Conservation (phyloP, 2,113 vertebrate species). For the Aspidoscelis tigris region DNA sequence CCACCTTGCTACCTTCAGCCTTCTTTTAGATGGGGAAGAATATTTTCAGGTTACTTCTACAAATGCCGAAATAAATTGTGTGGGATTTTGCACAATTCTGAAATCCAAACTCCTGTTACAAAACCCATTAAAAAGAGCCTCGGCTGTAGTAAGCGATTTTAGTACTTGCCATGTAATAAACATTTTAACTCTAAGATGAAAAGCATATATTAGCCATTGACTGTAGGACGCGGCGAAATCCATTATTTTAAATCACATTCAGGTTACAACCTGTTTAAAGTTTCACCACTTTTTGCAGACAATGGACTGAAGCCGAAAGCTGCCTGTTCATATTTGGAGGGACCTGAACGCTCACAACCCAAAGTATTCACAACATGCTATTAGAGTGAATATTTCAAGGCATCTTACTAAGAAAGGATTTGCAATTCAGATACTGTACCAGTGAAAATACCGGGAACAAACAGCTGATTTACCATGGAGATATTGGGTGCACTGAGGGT, state of each 20-base stretch:
- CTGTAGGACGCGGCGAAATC: constrained; percentile 18
- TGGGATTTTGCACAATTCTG: constrained; percentile 7
- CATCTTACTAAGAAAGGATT: no score
- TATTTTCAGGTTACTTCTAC: constrained; percentile 12
- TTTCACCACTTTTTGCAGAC: constrained; percentile 3
- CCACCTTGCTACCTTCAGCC: background rate
- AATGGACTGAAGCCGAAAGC: background rate
- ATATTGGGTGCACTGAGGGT: background rate
- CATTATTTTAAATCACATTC: constrained; percentile 24
- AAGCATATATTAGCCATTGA: constrained; percentile 43
- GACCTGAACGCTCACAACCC: background rate
- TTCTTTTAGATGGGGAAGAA: constrained; percentile 1
- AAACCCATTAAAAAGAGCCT: constrained; percentile 38
- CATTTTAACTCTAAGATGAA: constrained; percentile 40
- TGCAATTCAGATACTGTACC: no score
- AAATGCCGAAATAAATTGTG: constrained; percentile 32
- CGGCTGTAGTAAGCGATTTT: constrained; percentile 13
- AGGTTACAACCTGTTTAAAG: constrained; percentile 37
- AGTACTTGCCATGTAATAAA: constrained; percentile 46
- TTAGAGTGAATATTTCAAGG: background rate
- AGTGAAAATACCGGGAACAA: background rate
- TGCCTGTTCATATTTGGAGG: background rate
- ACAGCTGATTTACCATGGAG: background rate
- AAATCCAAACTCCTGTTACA: constrained; percentile 38
- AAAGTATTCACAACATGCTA: background rate